These are phyloP conservation scores for Peromyscus californicus DNA, from an alignment of 2,113 vertebrate genomes.

Conservation along the genomic window DNA sequence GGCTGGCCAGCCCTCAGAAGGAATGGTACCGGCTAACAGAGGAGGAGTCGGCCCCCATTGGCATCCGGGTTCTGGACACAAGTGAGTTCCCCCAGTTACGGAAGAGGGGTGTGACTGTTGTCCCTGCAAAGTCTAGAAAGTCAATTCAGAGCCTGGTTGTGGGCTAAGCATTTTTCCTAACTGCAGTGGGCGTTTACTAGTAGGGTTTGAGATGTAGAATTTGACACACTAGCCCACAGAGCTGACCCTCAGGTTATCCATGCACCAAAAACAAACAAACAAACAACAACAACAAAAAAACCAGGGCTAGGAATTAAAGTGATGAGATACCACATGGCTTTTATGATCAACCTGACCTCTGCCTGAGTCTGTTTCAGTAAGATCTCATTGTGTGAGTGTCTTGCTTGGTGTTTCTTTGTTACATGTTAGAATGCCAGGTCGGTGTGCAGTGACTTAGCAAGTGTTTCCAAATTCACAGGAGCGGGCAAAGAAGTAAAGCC, in stretches of 20 bases:
- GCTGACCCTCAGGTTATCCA: not conserved
- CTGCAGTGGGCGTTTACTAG: not conserved
- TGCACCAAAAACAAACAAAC: not conserved
- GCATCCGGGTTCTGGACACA: slow-evolving; percentile 91
- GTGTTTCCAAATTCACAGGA: not conserved
- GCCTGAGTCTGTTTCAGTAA: not conserved
- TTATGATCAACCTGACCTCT: not conserved
- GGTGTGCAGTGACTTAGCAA: not conserved
- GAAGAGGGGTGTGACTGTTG: not conserved
- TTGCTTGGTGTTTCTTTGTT: not conserved
- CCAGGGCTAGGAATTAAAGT: not conserved
- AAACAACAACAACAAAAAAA: not conserved
- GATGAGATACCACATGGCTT: not conserved
- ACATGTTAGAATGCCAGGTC: not conserved
- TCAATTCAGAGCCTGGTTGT: not conserved
- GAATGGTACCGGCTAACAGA: slow-evolving; percentile 95
- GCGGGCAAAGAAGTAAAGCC: not conserved
- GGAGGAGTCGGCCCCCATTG: slow-evolving; percentile 92
- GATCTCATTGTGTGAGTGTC: not conserved
- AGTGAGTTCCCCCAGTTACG: slow-evolving; percentile 85
- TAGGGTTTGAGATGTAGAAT: not conserved
- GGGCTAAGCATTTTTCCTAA: not conserved
- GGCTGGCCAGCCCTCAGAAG: slow-evolving; percentile 94
- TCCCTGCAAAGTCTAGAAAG: not conserved
- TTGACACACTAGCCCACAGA: not conserved